Evolutionary conservation across 2,888 invertebrate species (phyloP), one percentile per base, ranked within the genome.

Genomic region (Hemithea aestivaria): DNA sequence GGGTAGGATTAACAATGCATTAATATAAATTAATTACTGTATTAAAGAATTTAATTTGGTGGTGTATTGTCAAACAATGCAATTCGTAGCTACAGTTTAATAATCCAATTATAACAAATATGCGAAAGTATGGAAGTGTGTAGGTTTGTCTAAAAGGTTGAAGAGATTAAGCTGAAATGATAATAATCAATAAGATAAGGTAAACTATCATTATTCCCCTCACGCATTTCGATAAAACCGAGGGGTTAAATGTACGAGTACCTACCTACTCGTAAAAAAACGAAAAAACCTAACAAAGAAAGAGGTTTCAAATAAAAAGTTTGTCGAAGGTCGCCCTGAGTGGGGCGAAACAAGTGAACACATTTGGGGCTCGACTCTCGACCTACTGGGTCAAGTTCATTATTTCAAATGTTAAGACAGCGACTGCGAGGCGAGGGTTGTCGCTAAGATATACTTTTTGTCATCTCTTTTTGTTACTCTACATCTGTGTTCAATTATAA

Each of bases 331-430:
- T 73, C 70, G 63, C 35, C 3, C 16, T 16, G 16, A 16, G 33
- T 44, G 50, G 45, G 41, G 49, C 45, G 56, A 40, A 31, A 40
- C 40, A 32, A 52, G 38, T 43, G 36, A 34, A 55, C 53, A 51
- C 44, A 48, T 51, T 61, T 58, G 48, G 48, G 51, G 51, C 45
- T 51, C 57, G 52, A 36, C 48, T 38, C 42, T 47, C 54, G 54
- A 54, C 53, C 59, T 47, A 62, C 63, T 67, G 60, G 79, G 80
- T 81, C 80, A 80, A 80, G 77, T 77, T 78, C 70, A 71, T 74
- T 72, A 66, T 70, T 66, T 61, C 58, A 58, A 59, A 58, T 60
- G 63, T 63, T 16, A 16, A 63, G 54, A 51, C 40, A 36, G 39
- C 33, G n/a, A n/a, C n/a, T n/a, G n/a, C n/a, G n/a, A n/a, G 38